phyloP scores from a whole-genome alignment of 53 echinoderm and acorn worm species.

The Zoroaster sp. region DNA sequence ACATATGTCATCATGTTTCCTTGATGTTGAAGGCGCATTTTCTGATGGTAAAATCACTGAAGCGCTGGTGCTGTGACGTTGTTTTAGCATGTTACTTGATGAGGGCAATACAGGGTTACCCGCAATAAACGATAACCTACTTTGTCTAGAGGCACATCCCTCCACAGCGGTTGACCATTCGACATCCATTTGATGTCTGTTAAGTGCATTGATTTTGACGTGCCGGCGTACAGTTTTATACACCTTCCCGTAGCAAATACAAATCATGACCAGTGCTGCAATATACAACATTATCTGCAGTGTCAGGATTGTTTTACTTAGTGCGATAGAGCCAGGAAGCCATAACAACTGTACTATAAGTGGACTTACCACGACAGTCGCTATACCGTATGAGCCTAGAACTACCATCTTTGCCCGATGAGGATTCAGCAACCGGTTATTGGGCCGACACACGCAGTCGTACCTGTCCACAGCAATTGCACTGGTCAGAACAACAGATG shows the following conservation, averaged over 20 bases:
- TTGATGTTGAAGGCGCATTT: background rate
- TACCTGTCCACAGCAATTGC: background rate
- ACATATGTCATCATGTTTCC: too few relatives aligned
- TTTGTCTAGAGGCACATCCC: background rate
- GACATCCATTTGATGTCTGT: background rate
- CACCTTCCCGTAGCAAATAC: background rate
- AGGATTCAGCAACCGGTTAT: background rate
- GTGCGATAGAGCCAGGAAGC: background rate
- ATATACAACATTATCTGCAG: background rate
- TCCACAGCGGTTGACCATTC: background rate
- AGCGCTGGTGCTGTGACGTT: background rate
- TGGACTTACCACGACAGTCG: background rate
- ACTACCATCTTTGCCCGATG: background rate
- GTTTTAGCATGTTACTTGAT: background rate
- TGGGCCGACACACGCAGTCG: slow-evolving; percentile 8
- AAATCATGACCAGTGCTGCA: background rate
- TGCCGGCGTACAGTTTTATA: background rate
- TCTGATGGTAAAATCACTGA: background rate
- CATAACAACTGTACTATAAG: background rate
- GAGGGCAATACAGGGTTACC: background rate
- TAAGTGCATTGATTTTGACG: background rate
- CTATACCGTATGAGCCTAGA: background rate
- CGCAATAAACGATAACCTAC: background rate
- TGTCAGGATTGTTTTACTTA: background rate
- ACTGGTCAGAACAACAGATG: background rate